Evolutionary conservation across 2,113 vertebrate genomes (phyloP).

Genomic region (Coptodon rendalli): DNA sequence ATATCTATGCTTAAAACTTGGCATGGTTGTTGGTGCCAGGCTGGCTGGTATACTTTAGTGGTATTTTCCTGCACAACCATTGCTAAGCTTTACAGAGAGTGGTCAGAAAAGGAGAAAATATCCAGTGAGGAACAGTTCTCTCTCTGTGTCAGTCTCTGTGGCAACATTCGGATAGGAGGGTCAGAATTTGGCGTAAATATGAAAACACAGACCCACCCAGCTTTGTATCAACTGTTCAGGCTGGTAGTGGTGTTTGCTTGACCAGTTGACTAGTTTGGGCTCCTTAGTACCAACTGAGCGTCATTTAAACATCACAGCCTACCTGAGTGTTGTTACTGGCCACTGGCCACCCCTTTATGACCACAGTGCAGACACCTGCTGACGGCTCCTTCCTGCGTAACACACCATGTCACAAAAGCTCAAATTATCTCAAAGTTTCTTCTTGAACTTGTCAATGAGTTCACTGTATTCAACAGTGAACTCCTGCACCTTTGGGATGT

Average conservation of each 20-base stretch:
- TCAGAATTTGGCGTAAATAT: neutral
- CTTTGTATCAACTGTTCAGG: neutral
- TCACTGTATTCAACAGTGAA: neutral
- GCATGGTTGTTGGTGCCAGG: neutral
- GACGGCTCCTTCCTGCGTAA: neutral
- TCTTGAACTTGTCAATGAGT: rapidly evolving
- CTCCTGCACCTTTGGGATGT: neutral
- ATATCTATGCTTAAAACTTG: neutral
- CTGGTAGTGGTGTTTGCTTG: neutral
- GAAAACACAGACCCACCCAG: neutral
- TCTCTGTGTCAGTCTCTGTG: neutral
- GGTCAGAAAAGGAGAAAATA: neutral
- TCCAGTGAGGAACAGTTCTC: neutral
- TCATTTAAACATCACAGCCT: neutral
- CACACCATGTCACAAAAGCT: neutral
- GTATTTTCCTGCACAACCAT: neutral
- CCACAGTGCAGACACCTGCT: neutral
- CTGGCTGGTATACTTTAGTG: neutral
- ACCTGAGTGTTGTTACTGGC: neutral
- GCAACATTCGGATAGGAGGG: rapidly evolving
- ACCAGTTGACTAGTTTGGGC: neutral
- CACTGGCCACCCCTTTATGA: neutral
- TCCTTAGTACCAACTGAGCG: neutral
- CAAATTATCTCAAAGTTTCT: neutral
- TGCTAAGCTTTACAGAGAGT: neutral